These are phyloP conservation scores for Nipponacmea schrenckii DNA, from an alignment of 2,888 invertebrate species.

Conservation along the genomic window DNA sequence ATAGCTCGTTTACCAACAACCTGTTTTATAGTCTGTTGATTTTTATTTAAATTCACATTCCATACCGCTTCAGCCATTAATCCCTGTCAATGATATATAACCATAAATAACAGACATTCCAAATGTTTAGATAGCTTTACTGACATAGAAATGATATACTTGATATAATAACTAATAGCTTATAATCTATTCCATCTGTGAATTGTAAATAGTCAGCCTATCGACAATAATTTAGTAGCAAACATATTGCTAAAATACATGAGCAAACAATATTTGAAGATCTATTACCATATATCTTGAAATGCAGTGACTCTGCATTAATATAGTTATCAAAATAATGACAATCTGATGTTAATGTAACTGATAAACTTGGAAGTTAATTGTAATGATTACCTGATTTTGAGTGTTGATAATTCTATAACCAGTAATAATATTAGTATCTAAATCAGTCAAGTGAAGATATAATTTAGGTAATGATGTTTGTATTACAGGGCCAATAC, in stretches of 20 bases:
- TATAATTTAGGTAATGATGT: conserved; percentile 71
- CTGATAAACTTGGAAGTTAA: too few relatives aligned
- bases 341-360: too few relatives aligned
- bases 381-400: conserved; percentile 57
- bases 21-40: conserved; percentile 70
- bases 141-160: not conserved
- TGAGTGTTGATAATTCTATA: conserved; percentile 72
- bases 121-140: too few relatives aligned
- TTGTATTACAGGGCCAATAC: conserved; percentile 55
- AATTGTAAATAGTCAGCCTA: too few relatives aligned
- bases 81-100: conserved; percentile 68
- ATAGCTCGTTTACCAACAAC: conserved; percentile 63
- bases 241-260: too few relatives aligned
- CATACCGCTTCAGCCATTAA: conserved; percentile 78
- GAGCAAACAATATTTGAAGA: too few relatives aligned
- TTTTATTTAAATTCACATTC: conserved; percentile 77
- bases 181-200: not conserved
- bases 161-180: not conserved
- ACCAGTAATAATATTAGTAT: conserved; percentile 74
- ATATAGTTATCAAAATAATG: too few relatives aligned
- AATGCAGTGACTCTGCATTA: too few relatives aligned
- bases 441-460: conserved; percentile 75
- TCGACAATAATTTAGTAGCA: too few relatives aligned
- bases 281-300: too few relatives aligned
- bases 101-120: not conserved